Evolutionary conservation across 2,797 vertebrate genomes (phyloP).

Genomic region (Bucorvus abyssinicus): DNA sequence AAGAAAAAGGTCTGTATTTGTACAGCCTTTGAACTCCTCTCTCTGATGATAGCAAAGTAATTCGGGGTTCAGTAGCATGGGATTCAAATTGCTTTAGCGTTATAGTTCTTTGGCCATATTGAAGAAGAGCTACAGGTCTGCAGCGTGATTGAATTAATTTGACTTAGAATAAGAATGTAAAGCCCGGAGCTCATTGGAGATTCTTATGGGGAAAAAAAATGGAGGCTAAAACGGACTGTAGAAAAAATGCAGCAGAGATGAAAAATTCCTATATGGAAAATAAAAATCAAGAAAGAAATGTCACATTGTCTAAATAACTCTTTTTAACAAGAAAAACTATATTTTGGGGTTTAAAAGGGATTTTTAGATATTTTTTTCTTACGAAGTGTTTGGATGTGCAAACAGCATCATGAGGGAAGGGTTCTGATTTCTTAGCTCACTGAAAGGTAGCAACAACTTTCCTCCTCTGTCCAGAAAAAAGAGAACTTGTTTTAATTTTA

Average conservation of each 20-base stretch:
- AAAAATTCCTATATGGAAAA: not conserved
- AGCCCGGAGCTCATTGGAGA: not conserved
- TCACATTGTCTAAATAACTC: not conserved
- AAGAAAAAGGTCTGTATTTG: not conserved
- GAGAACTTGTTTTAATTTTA: not conserved
- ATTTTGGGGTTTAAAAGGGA: not conserved
- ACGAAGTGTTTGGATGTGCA: rapidly evolving
- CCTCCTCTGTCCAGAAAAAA: not conserved
- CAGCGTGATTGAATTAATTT: not conserved
- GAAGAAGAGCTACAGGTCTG: not conserved
- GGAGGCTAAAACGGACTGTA: not conserved
- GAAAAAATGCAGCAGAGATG: not conserved
- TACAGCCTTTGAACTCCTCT: not conserved
- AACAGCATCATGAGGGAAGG: not conserved
- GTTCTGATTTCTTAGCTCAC: not conserved
- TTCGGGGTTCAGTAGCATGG: not conserved
- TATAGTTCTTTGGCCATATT: not conserved
- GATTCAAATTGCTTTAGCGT: not conserved
- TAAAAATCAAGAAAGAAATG: not conserved
- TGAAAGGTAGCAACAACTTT: not conserved
- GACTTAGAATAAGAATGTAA: not conserved
- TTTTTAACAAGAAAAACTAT: not conserved
- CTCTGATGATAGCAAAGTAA: not conserved
- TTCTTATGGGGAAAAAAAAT: not conserved
- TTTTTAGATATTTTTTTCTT: not conserved